These are phyloP conservation scores for Falco concolor DNA, from an alignment of 2,797 vertebrate genomes.

Conservation along the genomic window DNA sequence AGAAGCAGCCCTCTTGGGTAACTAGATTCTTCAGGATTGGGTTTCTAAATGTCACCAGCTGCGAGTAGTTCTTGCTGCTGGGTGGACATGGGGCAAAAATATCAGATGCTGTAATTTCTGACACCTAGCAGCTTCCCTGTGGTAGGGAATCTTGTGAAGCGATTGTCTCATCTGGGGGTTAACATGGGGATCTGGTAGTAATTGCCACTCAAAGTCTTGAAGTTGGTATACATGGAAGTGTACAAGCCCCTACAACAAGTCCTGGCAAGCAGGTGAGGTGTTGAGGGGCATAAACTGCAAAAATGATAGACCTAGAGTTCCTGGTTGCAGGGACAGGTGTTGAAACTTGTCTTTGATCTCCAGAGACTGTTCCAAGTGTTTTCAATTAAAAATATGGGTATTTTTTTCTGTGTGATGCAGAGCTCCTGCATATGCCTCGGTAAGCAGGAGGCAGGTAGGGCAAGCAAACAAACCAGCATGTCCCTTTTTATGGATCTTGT, in stretches of 20 bases:
- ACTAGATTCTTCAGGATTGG: not conserved
- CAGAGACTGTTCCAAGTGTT: not conserved
- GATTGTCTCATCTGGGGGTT: not conserved
- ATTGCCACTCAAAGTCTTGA: not conserved
- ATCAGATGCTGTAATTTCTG: not conserved
- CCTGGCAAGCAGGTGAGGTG: not conserved
- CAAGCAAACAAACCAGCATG: not conserved
- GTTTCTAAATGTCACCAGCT: not conserved
- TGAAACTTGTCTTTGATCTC: not conserved
- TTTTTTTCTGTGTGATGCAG: not conserved
- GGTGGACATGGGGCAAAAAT: not conserved
- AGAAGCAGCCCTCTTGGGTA: not conserved
- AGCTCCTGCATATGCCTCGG: not conserved
- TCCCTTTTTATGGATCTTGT: not conserved
- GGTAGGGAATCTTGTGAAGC: not conserved
- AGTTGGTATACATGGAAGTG: not conserved
- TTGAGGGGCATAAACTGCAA: not conserved
- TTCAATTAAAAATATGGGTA: not conserved
- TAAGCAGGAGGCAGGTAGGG: not conserved
- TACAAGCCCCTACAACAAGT: not conserved
- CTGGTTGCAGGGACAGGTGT: not conserved
- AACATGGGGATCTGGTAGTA: rapidly evolving
- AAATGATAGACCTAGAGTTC: not conserved
- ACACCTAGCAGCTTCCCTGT: not conserved
- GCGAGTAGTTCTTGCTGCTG: not conserved